These are phyloP conservation scores for Bedellia somnulentella DNA, from an alignment of 2,888 invertebrate genomes.

Conservation along the genomic window DNA sequence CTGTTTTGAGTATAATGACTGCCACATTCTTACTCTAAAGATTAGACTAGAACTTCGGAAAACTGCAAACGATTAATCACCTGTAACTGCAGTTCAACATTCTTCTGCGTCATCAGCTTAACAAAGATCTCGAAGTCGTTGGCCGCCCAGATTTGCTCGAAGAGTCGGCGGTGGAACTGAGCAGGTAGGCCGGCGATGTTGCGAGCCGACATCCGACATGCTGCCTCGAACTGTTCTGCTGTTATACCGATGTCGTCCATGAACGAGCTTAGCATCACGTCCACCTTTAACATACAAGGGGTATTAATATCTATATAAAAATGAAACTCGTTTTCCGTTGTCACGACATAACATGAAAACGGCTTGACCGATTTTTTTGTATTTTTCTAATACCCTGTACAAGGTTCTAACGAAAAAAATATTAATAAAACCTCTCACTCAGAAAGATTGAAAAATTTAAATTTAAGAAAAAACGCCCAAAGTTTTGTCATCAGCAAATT, in stretches of 20 bases:
- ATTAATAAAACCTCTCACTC: neutral
- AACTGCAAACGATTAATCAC: too few species aligned
- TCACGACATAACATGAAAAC: too few species aligned
- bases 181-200: slow-evolving; percentile 53
- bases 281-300: slow-evolving; percentile 60
- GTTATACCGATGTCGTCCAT: slow-evolving; percentile 91
- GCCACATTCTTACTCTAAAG: too few species aligned
- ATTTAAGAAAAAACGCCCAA: too few species aligned
- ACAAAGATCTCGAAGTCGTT: slow-evolving; percentile 89
- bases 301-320: neutral
- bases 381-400: too few species aligned
- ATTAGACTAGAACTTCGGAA: too few species aligned
- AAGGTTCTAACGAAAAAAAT: neutral
- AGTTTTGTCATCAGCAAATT: too few species aligned
- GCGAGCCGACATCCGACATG: slow-evolving; percentile 63
- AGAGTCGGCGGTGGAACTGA: slow-evolving; percentile 63
- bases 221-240: slow-evolving; percentile 83
- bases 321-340: too few species aligned
- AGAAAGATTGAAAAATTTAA: neutral
- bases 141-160: slow-evolving; percentile 87
- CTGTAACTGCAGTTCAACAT: slow-evolving; percentile 83
- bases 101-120: slow-evolving; percentile 91
- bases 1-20: too few species aligned
- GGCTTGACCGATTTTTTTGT: too few species aligned
- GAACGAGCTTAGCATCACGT: slow-evolving; percentile 85